These are phyloP conservation scores for Euclidia mi DNA, from an alignment of 2,888 invertebrate genomes.

Conservation along the genomic window DNA sequence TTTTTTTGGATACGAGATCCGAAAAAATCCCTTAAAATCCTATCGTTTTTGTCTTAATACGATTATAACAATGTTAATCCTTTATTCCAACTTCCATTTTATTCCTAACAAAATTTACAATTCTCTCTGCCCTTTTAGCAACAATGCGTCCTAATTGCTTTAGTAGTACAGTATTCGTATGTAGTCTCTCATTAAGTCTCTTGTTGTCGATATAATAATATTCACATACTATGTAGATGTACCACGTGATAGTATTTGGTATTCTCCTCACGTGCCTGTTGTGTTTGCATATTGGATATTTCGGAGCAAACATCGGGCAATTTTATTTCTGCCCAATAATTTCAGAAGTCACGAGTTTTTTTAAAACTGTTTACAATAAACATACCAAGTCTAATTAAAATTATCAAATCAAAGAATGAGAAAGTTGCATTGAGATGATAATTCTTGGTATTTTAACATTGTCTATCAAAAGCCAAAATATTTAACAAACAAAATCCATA, in stretches of 20 bases:
- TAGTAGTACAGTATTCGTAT: constrained; percentile 18
- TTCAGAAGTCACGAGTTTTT: no score
- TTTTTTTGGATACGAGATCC: no score
- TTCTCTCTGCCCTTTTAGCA: constrained; percentile 22
- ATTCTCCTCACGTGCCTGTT: constrained; percentile 33
- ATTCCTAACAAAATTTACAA: not conserved
- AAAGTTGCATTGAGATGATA: no score
- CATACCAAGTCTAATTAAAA: no score
- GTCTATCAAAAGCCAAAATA: no score
- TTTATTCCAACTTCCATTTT: not conserved
- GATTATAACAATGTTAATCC: not conserved
- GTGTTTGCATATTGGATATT: constrained; percentile 41
- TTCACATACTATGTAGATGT: constrained; percentile 25
- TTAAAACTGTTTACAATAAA: no score
- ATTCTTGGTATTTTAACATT: no score
- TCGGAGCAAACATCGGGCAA: constrained; percentile 29
- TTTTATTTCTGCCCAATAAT: not conserved
- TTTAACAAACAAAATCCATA: no score
- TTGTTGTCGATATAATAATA: constrained; percentile 42
- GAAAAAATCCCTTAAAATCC: no score
- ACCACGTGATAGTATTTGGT: constrained; percentile 22
- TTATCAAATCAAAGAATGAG: no score
- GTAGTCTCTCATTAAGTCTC: constrained; percentile 38
- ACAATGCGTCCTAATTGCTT: constrained; percentile 41
- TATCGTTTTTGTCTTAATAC: not conserved